Evolutionary conservation across 2,113 vertebrate genomes (phyloP).

Genomic region (Urocolius indicus): DNA sequence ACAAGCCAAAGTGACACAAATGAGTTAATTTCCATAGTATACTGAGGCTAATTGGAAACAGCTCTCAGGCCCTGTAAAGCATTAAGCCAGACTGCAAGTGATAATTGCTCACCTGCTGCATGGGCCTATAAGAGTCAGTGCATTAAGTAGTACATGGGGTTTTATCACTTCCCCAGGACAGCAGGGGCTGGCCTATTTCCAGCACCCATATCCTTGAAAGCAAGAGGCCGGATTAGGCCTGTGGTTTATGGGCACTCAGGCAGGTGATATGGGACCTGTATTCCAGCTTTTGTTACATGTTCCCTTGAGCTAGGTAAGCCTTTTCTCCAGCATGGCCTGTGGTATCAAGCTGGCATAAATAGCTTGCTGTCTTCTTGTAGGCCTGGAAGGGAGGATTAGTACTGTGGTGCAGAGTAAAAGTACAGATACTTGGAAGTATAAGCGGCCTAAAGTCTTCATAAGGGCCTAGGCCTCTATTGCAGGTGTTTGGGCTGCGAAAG

Average conservation of each 20-base stretch:
- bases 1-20: slow-evolving; percentile 61
- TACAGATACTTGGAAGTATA: neutral
- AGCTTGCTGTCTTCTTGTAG: neutral
- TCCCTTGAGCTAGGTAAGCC: neutral
- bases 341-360: neutral
- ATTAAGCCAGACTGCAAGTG: slow-evolving; percentile 44
- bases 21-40: slow-evolving; percentile 62
- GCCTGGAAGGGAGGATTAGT: neutral
- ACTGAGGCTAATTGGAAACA: slow-evolving; percentile 71
- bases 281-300: neutral
- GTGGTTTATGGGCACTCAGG: neutral
- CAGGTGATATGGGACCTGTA: neutral
- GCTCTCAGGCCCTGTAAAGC: slow-evolving; percentile 54
- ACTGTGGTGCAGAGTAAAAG: neutral
- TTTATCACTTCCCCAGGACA: slow-evolving; percentile 46
- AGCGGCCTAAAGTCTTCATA: neutral
- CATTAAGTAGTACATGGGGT: slow-evolving; percentile 42
- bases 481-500: neutral
- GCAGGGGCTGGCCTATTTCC: neutral
- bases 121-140: slow-evolving; percentile 33
- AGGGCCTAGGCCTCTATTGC: neutral
- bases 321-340: neutral
- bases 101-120: slow-evolving; percentile 76
- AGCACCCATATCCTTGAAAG: neutral
- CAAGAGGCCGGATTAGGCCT: neutral